A percentile compares a stretch with the other conserved stretches of the same genome.
phyloP scores from a whole-genome alignment of 2,797 vertebrate genomes.

The Emys orbicularis region DNA sequence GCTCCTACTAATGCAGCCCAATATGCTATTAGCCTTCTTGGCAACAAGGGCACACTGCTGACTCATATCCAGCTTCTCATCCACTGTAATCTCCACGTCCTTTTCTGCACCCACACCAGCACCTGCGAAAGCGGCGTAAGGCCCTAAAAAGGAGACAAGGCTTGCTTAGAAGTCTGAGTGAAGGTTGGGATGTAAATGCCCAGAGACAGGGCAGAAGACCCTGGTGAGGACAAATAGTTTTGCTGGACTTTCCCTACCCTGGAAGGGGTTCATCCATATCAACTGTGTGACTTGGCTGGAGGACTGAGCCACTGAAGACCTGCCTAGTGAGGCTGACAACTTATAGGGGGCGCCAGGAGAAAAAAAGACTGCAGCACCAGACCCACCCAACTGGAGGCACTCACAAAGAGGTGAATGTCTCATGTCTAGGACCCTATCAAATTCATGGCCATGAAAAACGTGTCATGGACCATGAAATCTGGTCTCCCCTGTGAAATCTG shows the following conservation, averaged over 20 bases:
- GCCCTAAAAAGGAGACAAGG: neutral
- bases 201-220: neutral
- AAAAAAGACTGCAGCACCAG: neutral
- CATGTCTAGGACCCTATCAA: neutral
- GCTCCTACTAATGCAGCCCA: no score
- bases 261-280: neutral
- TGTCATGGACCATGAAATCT: no score
- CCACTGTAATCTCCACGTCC: no score
- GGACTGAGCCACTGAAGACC: neutral
- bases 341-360: no score
- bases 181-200: neutral
- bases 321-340: neutral
- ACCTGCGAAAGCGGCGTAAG: no score
- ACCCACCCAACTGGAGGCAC: neutral
- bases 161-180: neutral
- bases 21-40: no score
- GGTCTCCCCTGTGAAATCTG: no score
- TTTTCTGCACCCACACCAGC: no score
- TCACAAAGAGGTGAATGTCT: neutral
- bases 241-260: neutral
- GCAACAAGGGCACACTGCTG: no score
- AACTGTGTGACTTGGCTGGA: neutral
- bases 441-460: no score
- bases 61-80: no score
- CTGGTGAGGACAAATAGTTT: neutral